Percentiles rank a stretch among this genome's conserved stretches.
phyloP scores from a whole-genome alignment of 2,888 invertebrate species.

The Cephonodes hylas region DNA sequence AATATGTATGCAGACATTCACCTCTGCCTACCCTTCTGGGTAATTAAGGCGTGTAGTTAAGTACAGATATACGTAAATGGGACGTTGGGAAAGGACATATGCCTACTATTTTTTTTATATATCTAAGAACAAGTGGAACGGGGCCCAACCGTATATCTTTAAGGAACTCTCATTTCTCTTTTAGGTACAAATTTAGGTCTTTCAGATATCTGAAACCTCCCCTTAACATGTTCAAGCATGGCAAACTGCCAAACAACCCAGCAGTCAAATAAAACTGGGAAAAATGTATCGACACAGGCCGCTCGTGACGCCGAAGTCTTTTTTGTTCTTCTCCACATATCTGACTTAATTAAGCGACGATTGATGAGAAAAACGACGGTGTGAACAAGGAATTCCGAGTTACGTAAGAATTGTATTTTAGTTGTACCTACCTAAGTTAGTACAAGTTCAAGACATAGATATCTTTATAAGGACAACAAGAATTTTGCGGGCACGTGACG shows the following conservation, averaged over 20 bases:
- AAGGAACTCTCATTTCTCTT: too few relatives aligned
- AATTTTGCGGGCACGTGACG: too few relatives aligned
- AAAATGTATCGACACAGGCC: constrained; percentile 18
- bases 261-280: constrained; percentile 27
- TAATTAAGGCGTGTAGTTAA: too few relatives aligned
- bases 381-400: constrained; percentile 4
- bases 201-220: constrained; percentile 13
- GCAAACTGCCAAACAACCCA: constrained; percentile 26
- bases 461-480: too few relatives aligned
- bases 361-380: constrained; percentile 17
- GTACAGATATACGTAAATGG: too few relatives aligned
- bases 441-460: too few relatives aligned
- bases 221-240: constrained; percentile 24
- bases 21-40: too few relatives aligned
- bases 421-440: background rate
- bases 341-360: constrained; percentile 19
- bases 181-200: background rate
- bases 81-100: too few relatives aligned
- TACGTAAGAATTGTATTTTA: background rate
- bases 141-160: too few relatives aligned
- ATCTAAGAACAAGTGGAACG: too few relatives aligned
- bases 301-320: background rate
- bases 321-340: background rate
- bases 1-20: too few relatives aligned
- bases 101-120: too few relatives aligned